phyloP scores from a whole-genome alignment of 2,888 invertebrate genomes.

The Ophioninae sp. region DNA sequence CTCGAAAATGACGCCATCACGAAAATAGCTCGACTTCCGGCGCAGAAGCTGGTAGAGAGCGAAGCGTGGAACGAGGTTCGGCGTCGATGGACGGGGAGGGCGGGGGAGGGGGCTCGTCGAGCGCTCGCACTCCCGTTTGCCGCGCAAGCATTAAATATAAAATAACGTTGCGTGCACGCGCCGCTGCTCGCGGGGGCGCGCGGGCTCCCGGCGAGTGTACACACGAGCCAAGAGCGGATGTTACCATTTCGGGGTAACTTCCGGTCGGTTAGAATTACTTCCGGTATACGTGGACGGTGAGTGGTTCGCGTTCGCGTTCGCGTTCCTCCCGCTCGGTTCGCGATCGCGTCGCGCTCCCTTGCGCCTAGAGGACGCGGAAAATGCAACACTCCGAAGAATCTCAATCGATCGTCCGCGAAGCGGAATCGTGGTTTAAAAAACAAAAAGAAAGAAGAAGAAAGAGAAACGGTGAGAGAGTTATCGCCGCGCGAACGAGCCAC shows the following conservation, averaged over 20 bases:
- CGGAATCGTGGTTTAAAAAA: constrained; percentile 21
- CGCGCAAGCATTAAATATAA: constrained; percentile 34
- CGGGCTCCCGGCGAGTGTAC: constrained; percentile 35
- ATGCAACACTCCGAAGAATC: constrained; percentile 28
- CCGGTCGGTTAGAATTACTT: constrained; percentile 67
- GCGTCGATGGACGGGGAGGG: constrained; percentile 52
- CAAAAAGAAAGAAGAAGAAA: neutral
- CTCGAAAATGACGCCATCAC: constrained; percentile 56
- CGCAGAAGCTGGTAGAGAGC: constrained; percentile 55
- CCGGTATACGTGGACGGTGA: constrained; percentile 60
- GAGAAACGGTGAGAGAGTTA: neutral
- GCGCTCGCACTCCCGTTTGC: constrained; percentile 30
- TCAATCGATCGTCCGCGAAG: constrained; percentile 26
- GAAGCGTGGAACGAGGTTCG: constrained; percentile 43
- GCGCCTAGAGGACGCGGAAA: constrained; percentile 27
- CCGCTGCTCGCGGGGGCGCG: neutral
- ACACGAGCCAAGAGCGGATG: constrained; percentile 60
- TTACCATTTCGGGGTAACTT: constrained; percentile 69
- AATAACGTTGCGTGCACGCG: constrained; percentile 2
- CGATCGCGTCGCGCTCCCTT: constrained; percentile 25
- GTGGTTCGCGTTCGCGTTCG: constrained; percentile 41
- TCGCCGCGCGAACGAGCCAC: constrained; percentile 29
- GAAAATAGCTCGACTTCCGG: constrained; percentile 63
- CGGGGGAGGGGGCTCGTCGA: constrained; percentile 52
- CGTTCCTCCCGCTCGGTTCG: constrained; percentile 46